Base-by-base conservation (phyloP, 1,140 invertebrate genomes). In the Neoseiulus cucumeris region DNA sequence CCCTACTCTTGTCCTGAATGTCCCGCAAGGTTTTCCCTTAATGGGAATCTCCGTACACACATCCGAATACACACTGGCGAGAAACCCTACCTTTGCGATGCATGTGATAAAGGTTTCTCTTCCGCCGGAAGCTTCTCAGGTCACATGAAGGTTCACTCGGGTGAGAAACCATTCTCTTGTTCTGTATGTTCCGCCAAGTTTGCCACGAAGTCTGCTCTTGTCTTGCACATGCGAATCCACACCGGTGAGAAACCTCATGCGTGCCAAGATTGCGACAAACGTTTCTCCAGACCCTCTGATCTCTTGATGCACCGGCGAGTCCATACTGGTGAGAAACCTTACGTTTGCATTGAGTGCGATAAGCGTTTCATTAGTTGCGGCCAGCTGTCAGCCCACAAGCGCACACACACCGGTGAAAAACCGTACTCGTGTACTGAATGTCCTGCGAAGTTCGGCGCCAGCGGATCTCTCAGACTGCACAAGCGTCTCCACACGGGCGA, bases 111-210 rank as follows among this genome's bases (percentile, higher is more conserved):
- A 69, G 65, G 71, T 5, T 77, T 76, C 69, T 72, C 74, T 67
- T 77, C 77, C 73, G 74, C 73, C 68, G 74, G 76, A 72, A 73
- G 75, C 7, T 70, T 77, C 66, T 71, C 74, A 64, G 72, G 75
- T 20, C 76, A 73, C 69, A 72, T 75, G 66, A 74, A 80, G 66
- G 80, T 82, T 66, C 86, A 90, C 72, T 88, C 85, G 20, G 87
- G 86, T 44, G 85, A 82, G 20, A 80, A 84, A 68, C 86, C 86
- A 7, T 87, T 87, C 75, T 82, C 84, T 72, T 89, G 87, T 78
- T 82, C 83, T 22, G 86, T 86, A 72, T 89, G 87, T 77, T 14
- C 14, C 18, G 45, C 45, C 5, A 47, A 18, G 6, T 47, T 47
- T 25, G 45, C 45, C 28, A 20, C 44, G 7, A 65, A 25, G 41